Conservation (phyloP, 2,888 invertebrate genomes). For the Taphrorychus bicolor region DNA sequence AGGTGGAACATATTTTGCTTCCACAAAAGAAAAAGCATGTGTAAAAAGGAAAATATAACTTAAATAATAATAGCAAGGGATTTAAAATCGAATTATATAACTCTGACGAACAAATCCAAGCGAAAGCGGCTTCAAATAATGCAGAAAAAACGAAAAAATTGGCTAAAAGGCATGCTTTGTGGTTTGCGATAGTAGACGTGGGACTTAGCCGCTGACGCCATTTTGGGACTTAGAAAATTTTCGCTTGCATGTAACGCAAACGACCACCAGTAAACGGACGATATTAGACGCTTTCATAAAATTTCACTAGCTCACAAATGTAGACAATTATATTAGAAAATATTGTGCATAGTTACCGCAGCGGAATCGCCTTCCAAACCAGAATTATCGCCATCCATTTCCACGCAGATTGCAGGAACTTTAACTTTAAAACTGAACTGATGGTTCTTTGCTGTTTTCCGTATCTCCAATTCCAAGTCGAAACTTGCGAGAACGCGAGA, state of each 20-base stretch:
- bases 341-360: slow-evolving; percentile 65
- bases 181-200: slow-evolving; percentile 56
- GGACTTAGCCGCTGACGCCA: slow-evolving; percentile 83
- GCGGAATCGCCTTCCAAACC: slow-evolving; percentile 66
- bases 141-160: slow-evolving; percentile 29
- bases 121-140: slow-evolving; percentile 8
- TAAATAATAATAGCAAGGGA: background rate
- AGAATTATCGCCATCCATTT: slow-evolving; percentile 72
- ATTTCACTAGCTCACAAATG: slow-evolving; percentile 43
- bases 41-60: background rate
- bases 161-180: background rate
- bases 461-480: background rate
- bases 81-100: slow-evolving; percentile 3
- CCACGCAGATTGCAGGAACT: slow-evolving; percentile 61
- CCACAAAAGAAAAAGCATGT: background rate
- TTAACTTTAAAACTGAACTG: too few species aligned
- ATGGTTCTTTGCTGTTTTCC: too few species aligned
- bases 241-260: slow-evolving; percentile 55
- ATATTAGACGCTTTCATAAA: slow-evolving; percentile 40
- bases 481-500: slow-evolving; percentile 16
- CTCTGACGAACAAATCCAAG: slow-evolving; percentile 6
- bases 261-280: slow-evolving; percentile 59
- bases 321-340: slow-evolving; percentile 43
- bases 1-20: background rate
- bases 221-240: slow-evolving; percentile 85